These are phyloP conservation scores for Rhagium mordax DNA, from an alignment of 2,888 invertebrate species.

Conservation along the genomic window DNA sequence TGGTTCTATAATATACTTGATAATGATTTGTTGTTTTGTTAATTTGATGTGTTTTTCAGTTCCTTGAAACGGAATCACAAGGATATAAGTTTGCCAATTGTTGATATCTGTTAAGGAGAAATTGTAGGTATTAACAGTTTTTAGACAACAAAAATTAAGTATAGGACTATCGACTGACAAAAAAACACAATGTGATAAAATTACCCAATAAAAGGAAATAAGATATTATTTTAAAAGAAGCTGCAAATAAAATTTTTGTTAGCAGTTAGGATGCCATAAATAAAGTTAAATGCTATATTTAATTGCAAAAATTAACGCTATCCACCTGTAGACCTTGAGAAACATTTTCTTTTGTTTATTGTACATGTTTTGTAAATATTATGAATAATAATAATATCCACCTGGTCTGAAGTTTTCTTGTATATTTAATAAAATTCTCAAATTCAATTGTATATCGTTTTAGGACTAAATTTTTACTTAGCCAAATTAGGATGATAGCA, in stretches of 20 bases:
- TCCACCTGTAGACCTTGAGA: too few species aligned
- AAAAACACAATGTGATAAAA: background rate
- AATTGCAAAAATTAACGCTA: too few species aligned
- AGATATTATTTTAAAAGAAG: background rate
- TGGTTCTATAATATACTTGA: slow-evolving; percentile 9
- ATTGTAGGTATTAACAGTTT: background rate
- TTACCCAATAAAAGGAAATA: background rate
- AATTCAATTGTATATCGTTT: too few species aligned
- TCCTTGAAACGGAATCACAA: background rate
- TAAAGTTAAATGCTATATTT: too few species aligned
- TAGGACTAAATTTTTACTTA: too few species aligned
- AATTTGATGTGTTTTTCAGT: slow-evolving; percentile 23
- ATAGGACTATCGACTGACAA: background rate
- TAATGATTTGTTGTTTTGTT: slow-evolving; percentile 20
- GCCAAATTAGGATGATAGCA: too few species aligned
- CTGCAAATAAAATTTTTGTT: background rate
- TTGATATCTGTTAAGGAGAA: background rate
- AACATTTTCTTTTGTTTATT: background rate
- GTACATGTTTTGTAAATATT: slow-evolving; percentile 12
- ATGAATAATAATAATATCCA: background rate
- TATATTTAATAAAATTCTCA: background rate
- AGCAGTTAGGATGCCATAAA: background rate
- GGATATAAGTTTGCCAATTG: background rate
- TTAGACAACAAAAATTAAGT: background rate
- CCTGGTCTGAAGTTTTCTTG: background rate